Evolutionary conservation across 2,888 invertebrate species (phyloP).

Genomic region (Spodoptera picta): DNA sequence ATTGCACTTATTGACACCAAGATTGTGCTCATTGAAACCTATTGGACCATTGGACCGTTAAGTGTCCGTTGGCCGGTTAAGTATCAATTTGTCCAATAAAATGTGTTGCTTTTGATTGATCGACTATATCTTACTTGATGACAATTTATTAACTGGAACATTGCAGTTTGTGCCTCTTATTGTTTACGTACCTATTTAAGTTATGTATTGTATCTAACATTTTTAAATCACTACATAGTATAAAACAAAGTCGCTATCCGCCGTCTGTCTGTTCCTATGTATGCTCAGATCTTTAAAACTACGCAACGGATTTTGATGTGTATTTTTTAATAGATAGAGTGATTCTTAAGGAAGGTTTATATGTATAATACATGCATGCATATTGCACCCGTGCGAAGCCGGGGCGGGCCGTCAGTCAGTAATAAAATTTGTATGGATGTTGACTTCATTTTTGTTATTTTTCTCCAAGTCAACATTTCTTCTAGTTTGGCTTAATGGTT

Average conservation of each 20-base stretch:
- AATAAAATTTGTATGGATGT: background rate
- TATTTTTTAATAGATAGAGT: too few species aligned
- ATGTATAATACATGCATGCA: too few species aligned
- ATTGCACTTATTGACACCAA: slow-evolving; percentile 28
- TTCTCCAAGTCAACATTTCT: too few species aligned
- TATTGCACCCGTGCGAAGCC: too few species aligned
- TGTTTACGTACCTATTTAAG: background rate
- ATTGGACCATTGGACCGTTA: slow-evolving; percentile 42
- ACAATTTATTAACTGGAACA: slow-evolving; percentile 18
- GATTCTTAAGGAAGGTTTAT: too few species aligned
- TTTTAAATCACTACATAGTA: background rate
- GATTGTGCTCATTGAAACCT: slow-evolving; percentile 39
- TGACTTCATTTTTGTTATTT: too few species aligned
- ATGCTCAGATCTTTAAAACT: too few species aligned
- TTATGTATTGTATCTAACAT: background rate
- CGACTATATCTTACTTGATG: slow-evolving; percentile 8
- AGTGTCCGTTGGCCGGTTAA: slow-evolving; percentile 1
- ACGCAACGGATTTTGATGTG: too few species aligned
- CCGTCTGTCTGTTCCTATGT: too few species aligned
- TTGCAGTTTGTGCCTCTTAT: slow-evolving; percentile 10
- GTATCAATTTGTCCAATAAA: slow-evolving; percentile 8
- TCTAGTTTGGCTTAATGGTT: too few species aligned
- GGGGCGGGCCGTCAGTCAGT: too few species aligned
- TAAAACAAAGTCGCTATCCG: too few species aligned
- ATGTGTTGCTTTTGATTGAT: slow-evolving; percentile 24